Percentiles rank a stretch among this genome's conserved stretches.
phyloP scores from a whole-genome alignment of 2,113 vertebrate species.

The Psilopsiagon aymara region DNA sequence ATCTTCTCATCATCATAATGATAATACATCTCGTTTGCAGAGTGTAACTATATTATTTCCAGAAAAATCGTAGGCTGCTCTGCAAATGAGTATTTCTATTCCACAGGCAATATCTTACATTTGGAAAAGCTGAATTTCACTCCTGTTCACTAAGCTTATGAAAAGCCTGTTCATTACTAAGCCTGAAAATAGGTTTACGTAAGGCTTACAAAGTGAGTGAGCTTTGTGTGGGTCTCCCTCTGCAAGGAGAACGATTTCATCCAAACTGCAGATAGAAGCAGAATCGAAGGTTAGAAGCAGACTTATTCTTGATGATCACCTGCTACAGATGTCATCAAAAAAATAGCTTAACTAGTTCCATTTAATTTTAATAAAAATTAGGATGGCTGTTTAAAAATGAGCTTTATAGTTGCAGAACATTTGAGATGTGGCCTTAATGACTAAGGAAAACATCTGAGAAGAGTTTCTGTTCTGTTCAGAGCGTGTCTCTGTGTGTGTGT shows the following conservation, averaged over 20 bases:
- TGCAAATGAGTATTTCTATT: conserved; percentile 51
- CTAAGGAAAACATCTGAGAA: background rate
- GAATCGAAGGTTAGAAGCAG: background rate
- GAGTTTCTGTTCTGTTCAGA: background rate
- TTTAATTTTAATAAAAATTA: background rate
- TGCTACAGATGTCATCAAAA: background rate
- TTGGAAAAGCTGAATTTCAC: conserved; percentile 46
- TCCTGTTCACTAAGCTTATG: conserved; percentile 27
- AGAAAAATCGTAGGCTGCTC: conserved; percentile 38
- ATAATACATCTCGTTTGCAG: conserved; percentile 31
- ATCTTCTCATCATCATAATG: conserved; percentile 56
- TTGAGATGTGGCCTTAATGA: background rate
- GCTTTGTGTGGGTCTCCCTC: conserved; percentile 1
- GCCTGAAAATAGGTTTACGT: conserved; percentile 52
- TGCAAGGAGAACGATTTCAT: background rate
- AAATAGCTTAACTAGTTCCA: background rate
- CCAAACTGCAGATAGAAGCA: background rate
- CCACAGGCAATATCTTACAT: conserved; percentile 15
- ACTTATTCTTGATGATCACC: background rate
- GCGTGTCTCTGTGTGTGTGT: rapidly evolving
- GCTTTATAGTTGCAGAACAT: background rate
- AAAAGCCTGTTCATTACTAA: conserved; percentile 51
- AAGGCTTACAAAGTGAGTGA: conserved; percentile 50
- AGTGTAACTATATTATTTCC: conserved; percentile 41
- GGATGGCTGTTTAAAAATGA: background rate